A percentile compares a stretch with the other conserved stretches of the same genome.
phyloP scores from a whole-genome alignment of 92 coral and sea anemone genomes.

The Parazoanthus darwini region DNA sequence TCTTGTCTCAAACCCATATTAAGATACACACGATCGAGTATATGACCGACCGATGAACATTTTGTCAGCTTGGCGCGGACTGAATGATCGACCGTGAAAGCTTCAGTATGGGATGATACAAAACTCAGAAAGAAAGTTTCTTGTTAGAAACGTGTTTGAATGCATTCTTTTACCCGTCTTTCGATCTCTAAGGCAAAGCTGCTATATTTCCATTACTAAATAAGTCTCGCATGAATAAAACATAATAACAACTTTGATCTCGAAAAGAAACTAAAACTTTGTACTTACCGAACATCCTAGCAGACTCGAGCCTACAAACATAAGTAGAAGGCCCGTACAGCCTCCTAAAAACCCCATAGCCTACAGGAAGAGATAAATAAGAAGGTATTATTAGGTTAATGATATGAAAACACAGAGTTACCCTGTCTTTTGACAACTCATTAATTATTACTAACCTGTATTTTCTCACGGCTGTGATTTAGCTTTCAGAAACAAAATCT shows the following conservation, averaged over 20 bases:
- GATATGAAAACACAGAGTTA: conserved; percentile 40
- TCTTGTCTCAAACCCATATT: not conserved
- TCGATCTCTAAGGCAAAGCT: conserved; percentile 19
- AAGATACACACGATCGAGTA: conserved; percentile 7
- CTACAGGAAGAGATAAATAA: conserved; percentile 48
- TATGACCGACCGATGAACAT: not conserved
- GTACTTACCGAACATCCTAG: conserved; percentile 87
- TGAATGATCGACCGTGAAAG: not conserved
- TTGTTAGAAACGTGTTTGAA: not conserved
- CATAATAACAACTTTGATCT: conserved; percentile 50
- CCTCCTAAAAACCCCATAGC: conserved; percentile 96
- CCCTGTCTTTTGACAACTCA: conserved; percentile 60
- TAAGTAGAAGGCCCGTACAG: conserved; percentile 89
- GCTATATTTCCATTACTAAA: conserved; percentile 40
- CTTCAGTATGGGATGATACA: conserved; percentile 5
- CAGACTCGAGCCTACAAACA: conserved; percentile 78
- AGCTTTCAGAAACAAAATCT: conserved; percentile 38
- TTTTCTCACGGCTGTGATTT: conserved; percentile 47
- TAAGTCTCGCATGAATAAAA: conserved; percentile 77
- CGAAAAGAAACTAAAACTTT: not conserved
- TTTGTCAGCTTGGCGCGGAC: not conserved
- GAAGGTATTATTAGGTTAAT: conserved; percentile 15
- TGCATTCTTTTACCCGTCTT: not conserved
- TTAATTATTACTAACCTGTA: conserved; percentile 79
- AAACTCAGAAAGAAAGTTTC: not conserved